Evolutionary conservation across 2,113 vertebrate genomes (phyloP), one percentile per base, ranked within the genome.

Genomic region (Melanerpes aurifrons): DNA sequence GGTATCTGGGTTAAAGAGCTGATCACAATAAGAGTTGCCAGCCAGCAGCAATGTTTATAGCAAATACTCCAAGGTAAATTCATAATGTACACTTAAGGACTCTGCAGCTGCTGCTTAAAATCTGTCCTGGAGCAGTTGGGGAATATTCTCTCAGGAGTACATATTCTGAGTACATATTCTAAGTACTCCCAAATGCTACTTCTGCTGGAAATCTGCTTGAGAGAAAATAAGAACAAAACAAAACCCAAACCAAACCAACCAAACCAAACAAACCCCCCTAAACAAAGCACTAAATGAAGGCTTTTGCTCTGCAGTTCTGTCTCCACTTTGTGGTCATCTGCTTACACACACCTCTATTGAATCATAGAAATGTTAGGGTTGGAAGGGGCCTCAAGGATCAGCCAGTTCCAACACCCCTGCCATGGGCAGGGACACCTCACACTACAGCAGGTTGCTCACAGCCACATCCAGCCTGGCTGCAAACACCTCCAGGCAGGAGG

Each of bases 61-160:
- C 58, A 90, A 56, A 73, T 73, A 71, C 31, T 47, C 15, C 26
- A 75, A 71, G 54, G 57, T 81, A 85, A 92, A 58, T 88, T 95
- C 82, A 82, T 85, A 94, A 81, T 1, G 10, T n/a, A 32, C 35
- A 29, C 75, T 61, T 82, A 48, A 89, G 77, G 75, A 90, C 82
- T 82, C 66, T 71, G 85, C 62, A 92, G 57, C 73, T 96, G 80
- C 75, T 87, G 74, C 81, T 91, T 89, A 85, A 90, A 96, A 93
- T 43, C 76, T 92, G 31, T 94, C 87, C 81, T 75, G 57, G 68
- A 87, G 58, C 90, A 97, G 89, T 95, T 94, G 86, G 87, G 77
- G 86, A 95, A 90, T 89, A 91, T 66, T 94, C 90, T 96, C 90
- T 58, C 50, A 90, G 77, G 61, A 97, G 85, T 53, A 85, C 73